Evolutionary conservation across 2,888 invertebrate species (phyloP).

Genomic region (Hirtodrosophila histrioides): DNA sequence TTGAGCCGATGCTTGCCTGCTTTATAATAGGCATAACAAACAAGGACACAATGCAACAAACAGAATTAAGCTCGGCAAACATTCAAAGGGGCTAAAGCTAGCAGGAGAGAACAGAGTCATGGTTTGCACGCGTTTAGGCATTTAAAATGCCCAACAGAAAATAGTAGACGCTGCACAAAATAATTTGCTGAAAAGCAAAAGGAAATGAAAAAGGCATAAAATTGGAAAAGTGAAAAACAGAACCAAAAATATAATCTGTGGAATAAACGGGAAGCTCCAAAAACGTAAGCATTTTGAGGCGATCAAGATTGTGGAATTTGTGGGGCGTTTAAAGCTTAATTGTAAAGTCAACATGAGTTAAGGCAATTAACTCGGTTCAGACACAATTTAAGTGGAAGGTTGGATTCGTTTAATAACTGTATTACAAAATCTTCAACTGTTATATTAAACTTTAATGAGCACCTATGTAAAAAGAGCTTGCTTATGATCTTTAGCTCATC

Average conservation of each 20-base stretch:
- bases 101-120: not conserved
- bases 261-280: constrained; percentile 18
- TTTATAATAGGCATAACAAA: constrained; percentile 15
- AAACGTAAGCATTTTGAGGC: constrained; percentile 13
- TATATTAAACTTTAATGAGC: too few relatives aligned
- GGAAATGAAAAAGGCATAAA: not conserved
- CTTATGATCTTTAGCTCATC: too few relatives aligned
- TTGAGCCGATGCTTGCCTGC: not conserved
- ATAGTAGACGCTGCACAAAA: constrained; percentile 25
- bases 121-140: not conserved
- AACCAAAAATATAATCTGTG: constrained; percentile 15
- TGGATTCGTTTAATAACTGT: not conserved
- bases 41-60: constrained; percentile 1
- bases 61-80: not conserved
- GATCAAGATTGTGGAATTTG: constrained; percentile 21
- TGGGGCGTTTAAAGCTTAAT: constrained; percentile 14
- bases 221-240: constrained; percentile 2
- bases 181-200: constrained; percentile 27
- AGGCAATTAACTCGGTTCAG: constrained; percentile 14
- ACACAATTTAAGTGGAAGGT: not conserved
- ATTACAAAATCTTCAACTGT: too few relatives aligned
- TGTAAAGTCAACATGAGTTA: constrained; percentile 31
- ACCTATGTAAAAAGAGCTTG: too few relatives aligned
- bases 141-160: not conserved
- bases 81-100: not conserved